Evolutionary conservation across 2,797 vertebrate genomes (phyloP), one percentile per base, ranked within the genome.

Genomic region (Pseudochirops corinnae): DNA sequence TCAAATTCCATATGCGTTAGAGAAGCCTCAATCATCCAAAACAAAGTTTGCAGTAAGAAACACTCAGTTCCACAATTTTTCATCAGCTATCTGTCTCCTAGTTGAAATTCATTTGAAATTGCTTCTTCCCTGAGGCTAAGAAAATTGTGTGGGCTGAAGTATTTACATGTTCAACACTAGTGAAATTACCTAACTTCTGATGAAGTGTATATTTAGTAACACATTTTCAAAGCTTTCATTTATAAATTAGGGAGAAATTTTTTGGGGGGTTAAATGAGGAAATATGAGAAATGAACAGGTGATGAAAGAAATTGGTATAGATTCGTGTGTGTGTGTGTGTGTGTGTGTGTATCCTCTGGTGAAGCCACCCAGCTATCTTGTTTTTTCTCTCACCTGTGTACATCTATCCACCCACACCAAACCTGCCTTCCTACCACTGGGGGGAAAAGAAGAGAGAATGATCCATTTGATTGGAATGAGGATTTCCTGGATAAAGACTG

Each of bases 191-290:
- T 95, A 5, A 16, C 53, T 62, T 95, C 91, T 95, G 82, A 96
- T 96, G 93, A 58, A 95, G 93, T 96, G 96, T 98, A 96, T 96
- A 96, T 96, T 98, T 98, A 98, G 97, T 93, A 98, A 97, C 97
- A 55, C 13, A 95, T 92, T 95, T 93, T 92, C 94, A 96, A 98
- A 95, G 94, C 56, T 56, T 62, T 95, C 52, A 53, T 31, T 90
- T 24, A 55, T 95, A 58, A 39, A 55, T 29, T 91, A 90, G 67
- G 74, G 12, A 94, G 82, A 93, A 95, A 90, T 67, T 26, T 95
- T 93, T 94, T 96, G 90, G 60, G 55, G 97, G 82, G 50, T 93
- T 93, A 93, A 95, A 5, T 0, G 57, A 53, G 53, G 52, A 33
- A 90, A 55, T 93, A 90, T 94, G 93, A 97, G 50, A 96, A 95